Base-by-base conservation (phyloP, 2,797 vertebrate species). In the Saxicola maurus region DNA sequence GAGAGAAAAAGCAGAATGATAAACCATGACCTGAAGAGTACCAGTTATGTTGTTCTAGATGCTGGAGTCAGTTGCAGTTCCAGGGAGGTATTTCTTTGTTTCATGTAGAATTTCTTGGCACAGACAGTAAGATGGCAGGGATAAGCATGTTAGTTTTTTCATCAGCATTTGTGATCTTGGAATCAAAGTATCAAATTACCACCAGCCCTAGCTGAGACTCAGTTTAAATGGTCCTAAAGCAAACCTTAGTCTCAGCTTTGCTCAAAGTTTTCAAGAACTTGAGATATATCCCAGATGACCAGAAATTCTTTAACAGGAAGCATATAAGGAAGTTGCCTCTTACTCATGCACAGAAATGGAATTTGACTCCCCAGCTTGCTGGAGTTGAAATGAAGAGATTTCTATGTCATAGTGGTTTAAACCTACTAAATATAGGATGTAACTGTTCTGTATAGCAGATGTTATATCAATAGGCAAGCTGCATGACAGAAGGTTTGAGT, bases 401-500 rank as follows among this genome's bases (percentile, higher is more conserved):
- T 73, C 62, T 91, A 30, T 86, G 56, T 81, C 77, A 87, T 27
- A 62, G 76, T 49, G n/a, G 64, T 83, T 95, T 87, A 83, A 92
- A 69, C 8, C 40, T 62, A 66, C 89, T 87, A 87, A 95, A 87
- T 93, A 87, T 81, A 94, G 79, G 76, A 86, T 72, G 18, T 46
- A 89, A 69, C 62, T 45, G 55, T 81, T 93, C 82, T 83, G 52
- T 62, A 73, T 62, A 91, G 45, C 87, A 95, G 91, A 92, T 93
- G 85, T 93, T 89, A 42, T 61, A 91, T 87, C 92, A 94, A 86
- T 61, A 92, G 64, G 51, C 82, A 93, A 95, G 82, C 87, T 81
- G 80, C 86, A 87, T 85, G n/a, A 92, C 91, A 93, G 93, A 93
- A 92, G 79, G 85, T 83, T 28, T 94, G 91, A 95, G 43, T 94